Evolutionary conservation across 2,888 invertebrate species (phyloP).

Genomic region (Ophonus ardosiacus): DNA sequence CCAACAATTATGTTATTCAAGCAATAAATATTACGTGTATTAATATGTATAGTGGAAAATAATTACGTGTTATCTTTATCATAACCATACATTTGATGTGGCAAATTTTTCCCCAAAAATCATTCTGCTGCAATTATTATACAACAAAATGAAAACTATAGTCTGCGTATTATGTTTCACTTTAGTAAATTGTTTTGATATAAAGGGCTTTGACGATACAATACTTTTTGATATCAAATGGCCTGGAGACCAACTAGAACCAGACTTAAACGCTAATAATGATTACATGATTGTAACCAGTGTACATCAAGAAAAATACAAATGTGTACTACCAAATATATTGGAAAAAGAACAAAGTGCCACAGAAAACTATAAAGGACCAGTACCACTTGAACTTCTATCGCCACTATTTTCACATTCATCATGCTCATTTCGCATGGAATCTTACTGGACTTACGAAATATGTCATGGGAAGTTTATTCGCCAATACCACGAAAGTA

Average conservation of each 20-base stretch:
- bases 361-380: slow-evolving; percentile 83
- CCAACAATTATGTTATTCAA: background rate
- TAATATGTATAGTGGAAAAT: slow-evolving; percentile 34
- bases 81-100: slow-evolving; percentile 45
- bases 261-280: slow-evolving; percentile 71
- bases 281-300: slow-evolving; percentile 85
- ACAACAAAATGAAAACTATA: slow-evolving; percentile 32
- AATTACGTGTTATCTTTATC: background rate
- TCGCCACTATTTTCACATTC: slow-evolving; percentile 86
- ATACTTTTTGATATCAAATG: slow-evolving; percentile 89
- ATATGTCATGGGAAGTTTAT: slow-evolving; percentile 95
- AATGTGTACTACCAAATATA: slow-evolving; percentile 87
- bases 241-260: slow-evolving; percentile 79
- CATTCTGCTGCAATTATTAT: background rate
- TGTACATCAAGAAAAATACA: slow-evolving; percentile 88
- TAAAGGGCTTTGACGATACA: slow-evolving; percentile 89
- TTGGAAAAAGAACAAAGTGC: slow-evolving; percentile 77
- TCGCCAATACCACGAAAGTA: slow-evolving; percentile 96
- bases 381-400: slow-evolving; percentile 87
- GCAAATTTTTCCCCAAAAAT: background rate
- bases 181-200: slow-evolving; percentile 77
- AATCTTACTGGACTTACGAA: slow-evolving; percentile 97
- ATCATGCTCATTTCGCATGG: slow-evolving; percentile 90
- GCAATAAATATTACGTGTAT: background rate
- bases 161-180: background rate